These are phyloP conservation scores for Anniella stebbinsi DNA, from an alignment of 2,797 vertebrate genomes.

Conservation along the genomic window DNA sequence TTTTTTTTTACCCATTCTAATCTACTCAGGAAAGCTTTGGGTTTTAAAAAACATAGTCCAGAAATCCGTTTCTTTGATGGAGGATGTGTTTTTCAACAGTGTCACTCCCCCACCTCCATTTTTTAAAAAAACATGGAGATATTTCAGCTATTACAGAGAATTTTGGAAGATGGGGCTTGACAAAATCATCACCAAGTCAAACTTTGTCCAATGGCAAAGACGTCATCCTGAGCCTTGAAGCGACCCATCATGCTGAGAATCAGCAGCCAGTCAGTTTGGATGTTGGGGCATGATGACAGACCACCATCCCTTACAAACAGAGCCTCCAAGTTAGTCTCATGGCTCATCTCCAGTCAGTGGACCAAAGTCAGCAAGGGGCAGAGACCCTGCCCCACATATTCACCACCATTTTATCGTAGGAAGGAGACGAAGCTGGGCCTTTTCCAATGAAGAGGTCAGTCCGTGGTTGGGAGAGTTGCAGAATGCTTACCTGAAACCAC, in stretches of 20 bases:
- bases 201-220: slow-evolving; percentile 6
- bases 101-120: background rate
- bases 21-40: slow-evolving; percentile 10
- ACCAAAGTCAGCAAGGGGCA: slow-evolving; percentile 24
- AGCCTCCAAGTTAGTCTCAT: slow-evolving; percentile 13
- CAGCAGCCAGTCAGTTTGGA: slow-evolving; percentile 21
- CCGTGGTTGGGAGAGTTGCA: slow-evolving; percentile 9
- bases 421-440: slow-evolving; percentile 27
- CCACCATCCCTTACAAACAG: slow-evolving; percentile 15
- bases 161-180: slow-evolving; percentile 8
- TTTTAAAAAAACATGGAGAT: slow-evolving; percentile 19
- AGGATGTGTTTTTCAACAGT: slow-evolving; percentile 6
- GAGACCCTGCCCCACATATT: background rate
- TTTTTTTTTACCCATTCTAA: background rate
- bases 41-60: background rate
- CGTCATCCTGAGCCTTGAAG: slow-evolving; percentile 19
- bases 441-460: slow-evolving; percentile 43
- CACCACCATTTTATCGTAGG: slow-evolving; percentile 19
- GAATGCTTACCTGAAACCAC: slow-evolving; percentile 52
- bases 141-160: background rate
- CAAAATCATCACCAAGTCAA: slow-evolving; percentile 17
- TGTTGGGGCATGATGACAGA: slow-evolving; percentile 11
- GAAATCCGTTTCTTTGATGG: slow-evolving; percentile 17
- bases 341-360: slow-evolving; percentile 2
- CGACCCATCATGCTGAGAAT: slow-evolving; percentile 22